Percentiles rank a stretch among this genome's conserved stretches.
These are phyloP conservation scores for Glareola pratincola DNA, from an alignment of 2,113 vertebrate species.

Conservation along the genomic window DNA sequence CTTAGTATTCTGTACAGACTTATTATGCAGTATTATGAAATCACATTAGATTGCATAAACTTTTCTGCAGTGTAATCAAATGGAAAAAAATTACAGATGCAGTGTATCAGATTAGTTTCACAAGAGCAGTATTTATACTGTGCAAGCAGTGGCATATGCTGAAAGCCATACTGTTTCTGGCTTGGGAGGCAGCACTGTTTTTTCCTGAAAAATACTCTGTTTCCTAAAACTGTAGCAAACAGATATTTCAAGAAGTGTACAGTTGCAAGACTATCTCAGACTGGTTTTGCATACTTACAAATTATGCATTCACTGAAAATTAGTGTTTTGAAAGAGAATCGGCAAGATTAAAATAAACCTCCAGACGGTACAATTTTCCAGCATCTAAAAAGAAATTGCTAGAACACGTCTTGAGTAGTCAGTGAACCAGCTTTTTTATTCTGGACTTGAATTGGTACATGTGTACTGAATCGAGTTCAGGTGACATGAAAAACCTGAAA, in stretches of 20 bases:
- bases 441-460: not conserved
- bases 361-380: not conserved
- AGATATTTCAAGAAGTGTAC: not conserved
- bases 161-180: not conserved
- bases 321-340: not conserved
- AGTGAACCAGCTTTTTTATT: not conserved
- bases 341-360: not conserved
- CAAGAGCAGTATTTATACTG: not conserved
- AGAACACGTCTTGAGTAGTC: not conserved
- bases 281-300: not conserved
- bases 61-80: conserved; percentile 25
- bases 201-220: not conserved
- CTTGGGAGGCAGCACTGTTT: not conserved
- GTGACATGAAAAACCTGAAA: not conserved
- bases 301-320: conserved; percentile 4
- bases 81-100: not conserved
- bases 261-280: conserved; percentile 14
- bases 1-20: not conserved
- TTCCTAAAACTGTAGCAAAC: conserved; percentile 6
- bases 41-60: conserved; percentile 6
- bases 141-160: conserved; percentile 1
- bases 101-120: conserved; percentile 16
- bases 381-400: not conserved
- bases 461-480: not conserved
- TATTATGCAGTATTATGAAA: conserved; percentile 1